Evolutionary conservation across 2,113 vertebrate genomes (phyloP).

Genomic region (Agapornis roseicollis): DNA sequence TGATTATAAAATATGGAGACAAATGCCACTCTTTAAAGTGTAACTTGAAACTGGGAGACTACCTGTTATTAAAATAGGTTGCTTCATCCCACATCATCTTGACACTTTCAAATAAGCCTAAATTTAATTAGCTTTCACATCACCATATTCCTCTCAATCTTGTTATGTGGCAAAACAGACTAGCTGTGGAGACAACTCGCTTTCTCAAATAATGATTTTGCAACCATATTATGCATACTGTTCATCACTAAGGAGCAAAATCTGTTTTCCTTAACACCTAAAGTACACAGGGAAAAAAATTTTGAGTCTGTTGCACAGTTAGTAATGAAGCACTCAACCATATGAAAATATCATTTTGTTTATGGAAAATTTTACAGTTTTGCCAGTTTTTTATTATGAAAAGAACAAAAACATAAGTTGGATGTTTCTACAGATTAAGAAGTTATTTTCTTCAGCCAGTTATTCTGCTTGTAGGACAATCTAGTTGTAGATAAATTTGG

Average conservation of each 20-base stretch:
- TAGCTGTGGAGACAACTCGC: neutral
- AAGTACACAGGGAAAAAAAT: neutral
- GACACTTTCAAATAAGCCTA: neutral
- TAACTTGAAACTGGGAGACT: neutral
- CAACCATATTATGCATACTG: neutral
- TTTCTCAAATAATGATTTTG: neutral
- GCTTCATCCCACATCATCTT: neutral
- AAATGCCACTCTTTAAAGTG: neutral
- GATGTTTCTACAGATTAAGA: neutral
- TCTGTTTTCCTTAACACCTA: neutral
- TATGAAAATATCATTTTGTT: neutral
- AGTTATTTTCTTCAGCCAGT: neutral
- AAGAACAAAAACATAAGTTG: neutral
- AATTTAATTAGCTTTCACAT: neutral
- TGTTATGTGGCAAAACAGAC: neutral
- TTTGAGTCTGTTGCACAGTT: neutral
- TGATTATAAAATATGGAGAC: neutral
- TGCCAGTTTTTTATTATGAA: neutral
- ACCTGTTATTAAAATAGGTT: neutral
- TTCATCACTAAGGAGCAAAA: neutral
- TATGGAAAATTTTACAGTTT: neutral
- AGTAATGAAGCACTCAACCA: neutral
- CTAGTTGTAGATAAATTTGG: neutral
- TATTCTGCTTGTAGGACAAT: neutral
- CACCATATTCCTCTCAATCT: neutral